Evolutionary conservation across 2,888 invertebrate genomes (phyloP).

Genomic region (Allacma fusca): DNA sequence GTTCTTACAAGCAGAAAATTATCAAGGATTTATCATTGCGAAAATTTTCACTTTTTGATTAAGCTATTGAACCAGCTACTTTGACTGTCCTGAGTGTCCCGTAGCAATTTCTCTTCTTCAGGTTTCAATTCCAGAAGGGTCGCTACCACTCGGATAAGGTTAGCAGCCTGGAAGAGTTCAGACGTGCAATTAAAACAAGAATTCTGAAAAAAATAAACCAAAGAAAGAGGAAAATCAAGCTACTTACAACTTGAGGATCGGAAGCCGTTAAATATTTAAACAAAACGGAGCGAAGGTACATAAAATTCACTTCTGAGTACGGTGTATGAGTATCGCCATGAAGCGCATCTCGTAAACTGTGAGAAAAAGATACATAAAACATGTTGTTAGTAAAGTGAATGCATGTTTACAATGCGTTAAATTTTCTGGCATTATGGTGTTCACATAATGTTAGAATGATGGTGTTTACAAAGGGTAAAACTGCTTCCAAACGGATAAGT

Average conservation of each 20-base stretch:
- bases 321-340: slow-evolving; percentile 42
- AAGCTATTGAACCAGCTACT: slow-evolving; percentile 43
- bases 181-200: not conserved
- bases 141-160: slow-evolving; percentile 58
- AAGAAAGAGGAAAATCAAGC: not conserved
- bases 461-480: too few species aligned
- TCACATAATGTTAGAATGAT: not conserved
- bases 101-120: slow-evolving; percentile 53
- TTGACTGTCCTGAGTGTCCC: slow-evolving; percentile 46
- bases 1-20: not conserved
- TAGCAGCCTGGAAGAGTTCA: slow-evolving; percentile 47
- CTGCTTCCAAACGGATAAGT: too few species aligned
- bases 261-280: slow-evolving; percentile 60
- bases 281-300: slow-evolving; percentile 54
- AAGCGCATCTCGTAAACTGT: slow-evolving; percentile 41
- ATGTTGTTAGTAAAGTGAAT: not conserved
- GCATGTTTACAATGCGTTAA: too few species aligned
- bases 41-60: slow-evolving; percentile 33
- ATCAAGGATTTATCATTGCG: not conserved
- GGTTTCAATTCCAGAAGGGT: slow-evolving; percentile 56
- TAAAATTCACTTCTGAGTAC: slow-evolving; percentile 50
- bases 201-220: not conserved
- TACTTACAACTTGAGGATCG: slow-evolving; percentile 59
- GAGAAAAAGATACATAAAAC: not conserved
- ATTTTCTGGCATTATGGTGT: too few species aligned